These are phyloP conservation scores for Hydropotes inermis DNA, from an alignment of 2,113 vertebrate genomes.

Conservation along the genomic window DNA sequence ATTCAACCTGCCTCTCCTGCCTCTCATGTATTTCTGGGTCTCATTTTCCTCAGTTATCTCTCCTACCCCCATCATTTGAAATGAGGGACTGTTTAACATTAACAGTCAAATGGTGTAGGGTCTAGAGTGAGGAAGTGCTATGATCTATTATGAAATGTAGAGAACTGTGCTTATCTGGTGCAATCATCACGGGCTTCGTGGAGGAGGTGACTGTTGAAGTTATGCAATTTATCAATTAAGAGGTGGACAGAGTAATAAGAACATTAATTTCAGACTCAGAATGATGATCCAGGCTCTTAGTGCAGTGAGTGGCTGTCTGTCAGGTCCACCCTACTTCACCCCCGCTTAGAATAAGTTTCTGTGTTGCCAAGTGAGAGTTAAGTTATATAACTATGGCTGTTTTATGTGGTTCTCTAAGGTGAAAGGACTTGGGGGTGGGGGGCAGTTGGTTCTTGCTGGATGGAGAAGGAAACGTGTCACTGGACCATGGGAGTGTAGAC, in stretches of 20 bases:
- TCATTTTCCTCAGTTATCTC: neutral
- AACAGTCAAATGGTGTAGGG: neutral
- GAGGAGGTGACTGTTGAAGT: neutral
- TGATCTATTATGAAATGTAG: neutral
- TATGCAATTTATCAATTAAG: neutral
- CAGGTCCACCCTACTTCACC: neutral
- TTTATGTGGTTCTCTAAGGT: neutral
- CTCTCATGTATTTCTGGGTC: neutral
- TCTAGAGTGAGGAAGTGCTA: neutral
- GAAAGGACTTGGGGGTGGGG: fast-evolving
- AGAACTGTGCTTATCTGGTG: neutral
- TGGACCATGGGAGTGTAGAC: fast-evolving
- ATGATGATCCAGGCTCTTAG: neutral
- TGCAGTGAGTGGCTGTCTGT: neutral
- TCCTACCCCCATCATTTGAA: neutral
- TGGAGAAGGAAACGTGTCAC: neutral
- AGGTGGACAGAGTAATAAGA: neutral
- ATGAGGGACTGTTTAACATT: neutral
- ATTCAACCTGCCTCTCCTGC: neutral
- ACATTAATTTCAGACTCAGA: no score
- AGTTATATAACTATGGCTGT: no score
- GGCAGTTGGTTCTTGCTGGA: neutral
- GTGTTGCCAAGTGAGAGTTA: neutral
- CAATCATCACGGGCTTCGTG: neutral
- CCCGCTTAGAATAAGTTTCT: neutral